These are phyloP conservation scores for Pangasianodon gigas DNA, from an alignment of 2,113 vertebrate species.

Conservation along the genomic window DNA sequence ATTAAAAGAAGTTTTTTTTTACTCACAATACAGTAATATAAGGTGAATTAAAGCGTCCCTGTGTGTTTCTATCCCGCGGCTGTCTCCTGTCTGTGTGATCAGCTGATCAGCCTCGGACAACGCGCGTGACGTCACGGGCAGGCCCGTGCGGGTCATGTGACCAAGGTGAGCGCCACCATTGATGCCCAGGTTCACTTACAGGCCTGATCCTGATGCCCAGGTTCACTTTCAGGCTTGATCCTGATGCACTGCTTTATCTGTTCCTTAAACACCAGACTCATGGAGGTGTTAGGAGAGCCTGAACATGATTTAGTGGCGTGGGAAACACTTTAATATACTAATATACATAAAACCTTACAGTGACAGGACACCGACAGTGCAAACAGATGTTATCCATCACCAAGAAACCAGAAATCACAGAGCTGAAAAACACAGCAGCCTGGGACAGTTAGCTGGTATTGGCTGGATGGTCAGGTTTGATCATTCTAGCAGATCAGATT, in stretches of 20 bases:
- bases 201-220: not conserved
- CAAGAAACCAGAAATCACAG: not conserved
- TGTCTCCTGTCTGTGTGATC: slow-evolving; percentile 9
- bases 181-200: not conserved
- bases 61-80: not conserved
- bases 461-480: not conserved
- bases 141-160: slow-evolving; percentile 28
- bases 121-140: slow-evolving; percentile 33
- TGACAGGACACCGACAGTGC: not conserved
- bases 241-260: not conserved
- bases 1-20: not conserved
- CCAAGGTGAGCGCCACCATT: not conserved
- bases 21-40: slow-evolving; percentile 8
- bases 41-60: not conserved
- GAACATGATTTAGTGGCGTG: not conserved
- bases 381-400: too few relatives aligned
- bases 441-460: not conserved
- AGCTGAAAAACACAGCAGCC: not conserved
- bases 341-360: not conserved
- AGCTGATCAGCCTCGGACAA: slow-evolving; percentile 39
- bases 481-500: not conserved
- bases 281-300: not conserved
- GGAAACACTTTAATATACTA: not conserved
- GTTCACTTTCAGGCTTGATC: not conserved
- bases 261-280: not conserved